These are phyloP conservation scores for Odontamblyopus rebecca DNA, from an alignment of 2,797 vertebrate species.

Conservation along the genomic window DNA sequence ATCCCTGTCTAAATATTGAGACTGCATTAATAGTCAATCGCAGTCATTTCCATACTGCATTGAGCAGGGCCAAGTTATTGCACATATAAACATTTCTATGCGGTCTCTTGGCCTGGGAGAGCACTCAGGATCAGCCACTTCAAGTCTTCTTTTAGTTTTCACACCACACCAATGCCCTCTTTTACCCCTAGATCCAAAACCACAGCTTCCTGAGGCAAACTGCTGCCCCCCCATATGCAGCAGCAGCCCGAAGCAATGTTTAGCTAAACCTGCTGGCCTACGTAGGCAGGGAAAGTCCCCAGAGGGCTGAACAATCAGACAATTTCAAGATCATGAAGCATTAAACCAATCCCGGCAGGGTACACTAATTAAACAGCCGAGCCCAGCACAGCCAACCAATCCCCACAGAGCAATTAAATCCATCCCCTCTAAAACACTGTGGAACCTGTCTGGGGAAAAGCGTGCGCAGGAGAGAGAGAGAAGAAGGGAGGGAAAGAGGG, in stretches of 20 bases:
- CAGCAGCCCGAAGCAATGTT: conserved; percentile 83
- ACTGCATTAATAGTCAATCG: conserved; percentile 62
- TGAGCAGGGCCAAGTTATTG: conserved; percentile 34
- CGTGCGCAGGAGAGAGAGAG: conserved; percentile 67
- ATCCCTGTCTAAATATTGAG: conserved; percentile 59
- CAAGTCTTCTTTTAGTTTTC: conserved; percentile 29
- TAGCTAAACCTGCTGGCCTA: conserved; percentile 85
- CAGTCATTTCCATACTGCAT: conserved; percentile 53
- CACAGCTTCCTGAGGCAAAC: conserved; percentile 50
- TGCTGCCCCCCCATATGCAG: conserved; percentile 60
- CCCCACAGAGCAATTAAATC: conserved; percentile 99
- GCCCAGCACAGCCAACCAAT: conserved; percentile 99
- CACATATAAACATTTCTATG: conserved; percentile 29
- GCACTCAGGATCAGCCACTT: conserved; percentile 42
- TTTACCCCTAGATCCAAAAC: conserved; percentile 24
- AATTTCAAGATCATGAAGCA: conserved; percentile 98
- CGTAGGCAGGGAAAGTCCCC: conserved; percentile 84
- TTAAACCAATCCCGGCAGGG: conserved; percentile 99
- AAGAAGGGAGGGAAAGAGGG: conserved; percentile 56
- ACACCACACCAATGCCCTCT: conserved; percentile 46
- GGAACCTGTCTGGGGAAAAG: conserved; percentile 94
- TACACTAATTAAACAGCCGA: conserved; percentile 99
- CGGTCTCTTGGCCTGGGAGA: conserved; percentile 33
- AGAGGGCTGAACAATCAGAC: conserved; percentile 95
- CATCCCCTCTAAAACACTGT: conserved; percentile 99